Evolutionary conservation across 2,888 invertebrate species (phyloP), one percentile per base, ranked within the genome.

Genomic region (Leucophenga montana): DNA sequence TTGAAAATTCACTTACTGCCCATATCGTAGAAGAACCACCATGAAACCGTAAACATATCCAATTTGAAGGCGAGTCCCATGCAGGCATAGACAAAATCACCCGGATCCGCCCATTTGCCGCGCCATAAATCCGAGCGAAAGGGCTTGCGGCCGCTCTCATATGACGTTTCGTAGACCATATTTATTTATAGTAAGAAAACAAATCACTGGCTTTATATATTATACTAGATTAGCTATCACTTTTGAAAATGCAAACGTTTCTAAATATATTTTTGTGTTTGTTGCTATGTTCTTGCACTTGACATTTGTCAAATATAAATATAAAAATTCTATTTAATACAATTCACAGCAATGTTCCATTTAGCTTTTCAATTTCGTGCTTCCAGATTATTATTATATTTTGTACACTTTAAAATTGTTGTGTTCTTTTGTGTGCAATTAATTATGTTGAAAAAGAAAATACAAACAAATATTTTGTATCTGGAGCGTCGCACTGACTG

Each of bases 51-150:
- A 50, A 95, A 92, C 82, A 95, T 93, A 75, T 95, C 95, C 71
- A 95, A 92, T 61, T 95, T 95, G 54, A 96, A 94, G 1, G 94
- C 94, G 77, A 95, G 94, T 4, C 95, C 95, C 62, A 95, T 91
- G 82, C 94, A 94, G 56, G 94, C 94, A 71, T 94, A 90, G 39
- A 95, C 89, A 85, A 94, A 96, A 86, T 96, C 95, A 65, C 91
- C 89, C 85, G 94, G 93, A 71, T 89, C 92, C 56, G 91, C 92
- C 95, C 95, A 95, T 77, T 92, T 91, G 57, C 94, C 95, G 53
- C 92, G 88, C 5, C 74, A 71, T 8, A 73, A 66, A 65, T 88
- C 88, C 14, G 87, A 88, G n/a, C 74, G 75, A 69, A 85, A 88
- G 31, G 88, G 87, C 66, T 75, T 79, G 6, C 77, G 77, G 11